Base-by-base conservation (phyloP, 2,797 vertebrate species). In the Phrynocephalus forsythii region DNA sequence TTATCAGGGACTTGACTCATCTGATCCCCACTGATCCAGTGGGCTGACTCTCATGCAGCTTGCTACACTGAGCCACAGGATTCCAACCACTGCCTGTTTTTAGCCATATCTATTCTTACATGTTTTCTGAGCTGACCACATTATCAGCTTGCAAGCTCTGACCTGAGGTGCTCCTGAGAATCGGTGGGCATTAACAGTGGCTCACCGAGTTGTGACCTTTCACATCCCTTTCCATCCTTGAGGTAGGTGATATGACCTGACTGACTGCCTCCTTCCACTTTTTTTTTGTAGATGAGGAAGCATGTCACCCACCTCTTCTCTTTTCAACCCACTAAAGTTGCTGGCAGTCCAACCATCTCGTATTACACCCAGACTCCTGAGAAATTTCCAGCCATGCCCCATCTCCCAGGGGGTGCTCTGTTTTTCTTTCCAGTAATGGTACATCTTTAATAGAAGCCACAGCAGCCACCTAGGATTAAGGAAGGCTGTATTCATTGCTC, bases 381-480 rank as follows among this genome's bases (percentile, higher is more conserved):
- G 87, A 88, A 88, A 85, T 88, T 85, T 81, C 79, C 0, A 67
- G 73, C 30, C 0, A 0, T 78, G 82, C 87, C 79, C 76, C 28
- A 24, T 73, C 84, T 56, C 38, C 2, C 3, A 44, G 9, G 4
- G 52, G 66, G 73, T 30, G 1, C 69, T 89, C 0, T 89, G 86
- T 87, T 81, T 89, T 89, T 1, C 88, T 85, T 85, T 44, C 63
- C 86, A 88, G 92, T 48, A 82, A 90, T 0, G 89, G 75, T 1
- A 86, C 92, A 92, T 90, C 92, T 22, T 1, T 3, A 79, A 86
- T 77, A 90, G 63, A 80, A 77, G 91, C 76, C 89, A 81, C 88
- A 87, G 80, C 94, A 94, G 86, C 91, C 20, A 84, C 88, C 91
- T 92, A 89, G 95, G 93, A 89, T 91, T 91, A 88, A 10, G 63